Base-by-base conservation (phyloP, 1,140 invertebrate genomes). In the Aphaenogaster ashmeadi region DNA sequence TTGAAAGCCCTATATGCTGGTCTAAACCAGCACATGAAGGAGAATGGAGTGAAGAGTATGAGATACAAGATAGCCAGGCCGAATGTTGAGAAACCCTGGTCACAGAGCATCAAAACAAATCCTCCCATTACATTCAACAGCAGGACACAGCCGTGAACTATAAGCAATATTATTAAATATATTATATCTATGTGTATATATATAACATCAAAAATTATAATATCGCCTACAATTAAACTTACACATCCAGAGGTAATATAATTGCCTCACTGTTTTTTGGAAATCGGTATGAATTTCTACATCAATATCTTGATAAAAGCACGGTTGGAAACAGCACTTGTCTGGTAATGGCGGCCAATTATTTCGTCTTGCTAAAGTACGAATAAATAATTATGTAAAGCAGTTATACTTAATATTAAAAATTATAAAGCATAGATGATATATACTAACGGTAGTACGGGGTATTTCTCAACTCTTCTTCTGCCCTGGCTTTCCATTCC, bases 241-340 rank as follows among this genome's bases (percentile, higher is more conserved):
- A 99, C 99, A 99, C 96, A 99, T 98, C 99, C 99, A 99, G 67
- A 99, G 96, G 94, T 99, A 99, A 95, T 99, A 99, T 64, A 99
- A 96, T 93, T 98, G 97, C 90, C 98, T 97, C 52, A 99, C 99
- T 89, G 99, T 97, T 93, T 98, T 98, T 95, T 99, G 99, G 95
- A 99, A 99, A 94, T 99, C 98, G 69, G 98, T 96, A 27, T 99
- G 99, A 95, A 99, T 99, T 95, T 99, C 99, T n/a, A 99, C 98
- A 95, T 99, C 98, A 89, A 99, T 99, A 95, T 99, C 99, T 96
- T 99, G 99, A 96, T 99, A 99, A 95, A 99, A 99, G 95, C 99
- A 99, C 1, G 99, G 99, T 93, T 99, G 98, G 72, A 99, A 97
- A 92, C 98, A 99, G 90, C 97, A 99, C 90, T 97, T 97, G 50